Evolutionary conservation across 2,888 invertebrate species (phyloP), one percentile per base, ranked within the genome.

Genomic region (Ecdyonurus torrentis): DNA sequence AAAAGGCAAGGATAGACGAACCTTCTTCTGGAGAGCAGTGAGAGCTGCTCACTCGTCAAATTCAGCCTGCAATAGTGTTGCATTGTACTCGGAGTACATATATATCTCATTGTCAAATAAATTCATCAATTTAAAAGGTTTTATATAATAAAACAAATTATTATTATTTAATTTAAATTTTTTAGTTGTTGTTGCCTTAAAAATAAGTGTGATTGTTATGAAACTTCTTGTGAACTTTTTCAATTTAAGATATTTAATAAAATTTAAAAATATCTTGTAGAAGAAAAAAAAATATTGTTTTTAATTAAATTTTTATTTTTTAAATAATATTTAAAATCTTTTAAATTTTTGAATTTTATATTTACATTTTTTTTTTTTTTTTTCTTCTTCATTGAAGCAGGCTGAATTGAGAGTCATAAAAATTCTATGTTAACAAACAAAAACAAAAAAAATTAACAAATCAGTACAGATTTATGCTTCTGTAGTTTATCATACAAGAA

Each of bases 1-100:
- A 55, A 20, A 55, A 55, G 55, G 55, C 55, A 20, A n/a, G 55
- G 22, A 55, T 55, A 55, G 55, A 55, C n/a, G 55, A 55, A 22
- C n/a, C 55, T 5, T n/a, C 55, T 5, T 55, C 55, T 5, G 55
- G 19, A 5, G 55, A 55, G 7, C 55, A 55, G 19, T 55, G 55
- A 55, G n/a, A 55, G 7, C 37, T 37, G 7, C 37, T 5, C 37
- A 5, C 5, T 37, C 15, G 37, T 37, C 37, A 37, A 15, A 5
- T 15, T 10, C 37, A 37, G 37, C 37, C 37, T 37, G 37, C 37
- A 37, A 37, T 5, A 10, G 37, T 37, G 15, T 10, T 37, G 5
- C 37, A 37, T 37, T 37, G 15, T 37, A 37, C 15, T 37, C 5
- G 5, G 37, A 37, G 5, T 37, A 37, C 37, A 37, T 37, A 37